Evolutionary conservation across 2,888 invertebrate species (phyloP).

Genomic region (Pristionchus fissidentatus): DNA sequence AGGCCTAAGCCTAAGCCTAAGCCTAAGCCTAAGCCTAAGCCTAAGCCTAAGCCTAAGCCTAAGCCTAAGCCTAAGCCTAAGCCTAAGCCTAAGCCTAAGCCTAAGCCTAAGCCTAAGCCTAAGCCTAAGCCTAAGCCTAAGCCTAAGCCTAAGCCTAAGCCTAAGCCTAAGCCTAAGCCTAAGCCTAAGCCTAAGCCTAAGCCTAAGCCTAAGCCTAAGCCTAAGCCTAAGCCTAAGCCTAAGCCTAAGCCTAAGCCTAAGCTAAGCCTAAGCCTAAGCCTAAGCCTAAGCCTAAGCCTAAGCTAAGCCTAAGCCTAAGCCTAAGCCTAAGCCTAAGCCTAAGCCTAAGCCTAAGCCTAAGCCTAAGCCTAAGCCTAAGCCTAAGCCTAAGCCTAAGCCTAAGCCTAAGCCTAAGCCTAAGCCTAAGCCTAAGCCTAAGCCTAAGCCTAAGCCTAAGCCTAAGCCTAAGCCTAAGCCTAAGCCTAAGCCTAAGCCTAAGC

Average conservation of each 20-base stretch:
- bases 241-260: slow-evolving; percentile 44
- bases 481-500: slow-evolving; percentile 45
- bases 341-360: slow-evolving; percentile 45
- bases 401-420: slow-evolving; percentile 31
- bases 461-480: slow-evolving; percentile 45
- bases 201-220: slow-evolving; percentile 43
- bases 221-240: slow-evolving; percentile 45
- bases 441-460: slow-evolving; percentile 8
- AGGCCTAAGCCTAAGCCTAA: slow-evolving; percentile 13
- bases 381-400: slow-evolving; percentile 10
- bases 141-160: slow-evolving; percentile 41
- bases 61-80: slow-evolving; percentile 14
- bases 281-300: slow-evolving; percentile 45
- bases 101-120: slow-evolving; percentile 39
- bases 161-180: slow-evolving; percentile 45
- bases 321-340: slow-evolving; percentile 44
- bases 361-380: slow-evolving; percentile 38
- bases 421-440: slow-evolving; percentile 21
- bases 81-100: slow-evolving; percentile 32
- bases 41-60: slow-evolving; percentile 14
- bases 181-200: slow-evolving; percentile 44
- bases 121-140: slow-evolving; percentile 44
- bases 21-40: slow-evolving; percentile 14
- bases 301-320: slow-evolving; percentile 45
- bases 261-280: slow-evolving; percentile 45